These are phyloP conservation scores for Spongia lamella DNA, from an alignment of 37 sponge, comb jelly and placozoan genomes.

Conservation along the genomic window DNA sequence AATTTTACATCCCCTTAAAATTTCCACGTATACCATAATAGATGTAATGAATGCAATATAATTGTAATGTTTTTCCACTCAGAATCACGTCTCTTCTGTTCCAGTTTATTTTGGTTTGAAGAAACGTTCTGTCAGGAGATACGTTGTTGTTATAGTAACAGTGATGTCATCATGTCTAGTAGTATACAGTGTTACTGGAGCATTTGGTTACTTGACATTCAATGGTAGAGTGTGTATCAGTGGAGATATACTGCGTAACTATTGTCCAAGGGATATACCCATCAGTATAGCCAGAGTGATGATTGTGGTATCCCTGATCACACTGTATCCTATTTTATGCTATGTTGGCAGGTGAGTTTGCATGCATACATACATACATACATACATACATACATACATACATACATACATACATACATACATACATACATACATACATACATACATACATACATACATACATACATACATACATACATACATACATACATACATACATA, in stretches of 20 bases:
- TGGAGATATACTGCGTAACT: slow-evolving; percentile 75
- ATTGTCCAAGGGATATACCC: slow-evolving; percentile 48
- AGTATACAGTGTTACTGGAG: slow-evolving; percentile 72
- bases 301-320: slow-evolving; percentile 57
- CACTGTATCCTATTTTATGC: slow-evolving; percentile 75
- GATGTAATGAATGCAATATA: too few species aligned
- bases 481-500: too few species aligned
- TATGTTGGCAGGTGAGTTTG: slow-evolving; percentile 73
- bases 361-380: too few species aligned
- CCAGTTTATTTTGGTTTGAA: slow-evolving; percentile 74
- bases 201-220: slow-evolving; percentile 76
- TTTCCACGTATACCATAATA: too few species aligned
- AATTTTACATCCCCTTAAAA: too few species aligned
- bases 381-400: too few species aligned
- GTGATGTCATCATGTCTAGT: slow-evolving; percentile 54
- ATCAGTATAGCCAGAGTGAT: slow-evolving; percentile 57
- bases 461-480: too few species aligned
- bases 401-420: too few species aligned
- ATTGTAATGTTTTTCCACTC: not conserved
- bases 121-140: slow-evolving; percentile 49
- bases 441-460: too few species aligned
- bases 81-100: slow-evolving; percentile 81
- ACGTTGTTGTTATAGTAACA: slow-evolving; percentile 13
- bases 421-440: too few species aligned
- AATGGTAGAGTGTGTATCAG: slow-evolving; percentile 3